Base-by-base conservation (phyloP, 1,140 invertebrate genomes). In the Solenopsis invicta region DNA sequence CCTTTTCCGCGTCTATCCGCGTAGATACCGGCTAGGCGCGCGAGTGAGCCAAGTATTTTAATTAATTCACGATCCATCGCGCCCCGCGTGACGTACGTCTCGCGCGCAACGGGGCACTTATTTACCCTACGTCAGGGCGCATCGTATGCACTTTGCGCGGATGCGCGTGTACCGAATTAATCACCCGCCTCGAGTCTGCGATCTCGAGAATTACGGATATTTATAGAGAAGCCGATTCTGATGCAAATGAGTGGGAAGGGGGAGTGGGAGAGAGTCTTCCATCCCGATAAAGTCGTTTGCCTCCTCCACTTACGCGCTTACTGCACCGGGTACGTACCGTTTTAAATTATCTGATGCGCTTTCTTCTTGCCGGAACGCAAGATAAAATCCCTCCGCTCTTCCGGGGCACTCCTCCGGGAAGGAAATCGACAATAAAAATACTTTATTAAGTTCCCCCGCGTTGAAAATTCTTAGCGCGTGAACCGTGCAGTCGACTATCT, bases 211-310 rank as follows among this genome's bases (percentile, higher is more conserved):
- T 90, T 81, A 59, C 75, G 89, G 69, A 84, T 90, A 90, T 90
- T 90, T 90, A 90, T 90, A 90, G 88, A 37, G n/a, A n/a, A 62
- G 24, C 80, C 56, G 86, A 90, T 90, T 90, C 88, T 87, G 67
- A 90, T 87, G 89, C 86, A 90, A 90, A 90, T 87, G 80, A 90
- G 82, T 74, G 59, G 74, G 50, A 41, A 41, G 37, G 54, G 50
- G 66, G 54, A n/a, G n/a, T n/a, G 37, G 54, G 41, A 50, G 52
- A 37, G 66, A 48, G 69, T 48, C 56, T 78, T 69, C 80, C 56
- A 80, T 67, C 29, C 50, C 67, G 88, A 90, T 90, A 90, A 90
- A 90, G 85, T 90, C 86, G 89, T 90, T 90, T 87, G 85, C 82
- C 78, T 61, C n/a, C 59, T 21, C 21, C 56, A 3, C 21, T 4